Percentiles rank a stretch among this genome's conserved stretches.
phyloP scores from a whole-genome alignment of 2,797 vertebrate genomes.

The Clamator glandarius region DNA sequence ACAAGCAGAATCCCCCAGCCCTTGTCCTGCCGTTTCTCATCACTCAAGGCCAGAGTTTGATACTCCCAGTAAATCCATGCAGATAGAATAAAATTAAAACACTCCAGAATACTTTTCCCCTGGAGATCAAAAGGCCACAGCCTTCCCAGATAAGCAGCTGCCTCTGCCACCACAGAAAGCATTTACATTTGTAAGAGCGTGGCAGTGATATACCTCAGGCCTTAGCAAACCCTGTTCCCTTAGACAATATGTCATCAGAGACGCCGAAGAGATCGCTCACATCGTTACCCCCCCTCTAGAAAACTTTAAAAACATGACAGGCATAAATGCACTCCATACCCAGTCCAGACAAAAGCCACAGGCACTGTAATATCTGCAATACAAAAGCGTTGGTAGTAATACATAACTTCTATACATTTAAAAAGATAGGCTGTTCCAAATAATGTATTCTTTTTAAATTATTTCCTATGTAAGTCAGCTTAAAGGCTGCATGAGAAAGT shows the following conservation, averaged over 20 bases:
- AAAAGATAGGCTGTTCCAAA: not conserved
- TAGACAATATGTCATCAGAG: accelerated
- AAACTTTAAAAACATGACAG: accelerated
- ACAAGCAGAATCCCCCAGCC: not conserved
- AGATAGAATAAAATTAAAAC: too few species aligned
- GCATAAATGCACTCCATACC: not conserved
- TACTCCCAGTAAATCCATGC: accelerated
- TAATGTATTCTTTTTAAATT: not conserved
- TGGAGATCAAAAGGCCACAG: not conserved
- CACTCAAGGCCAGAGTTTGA: accelerated
- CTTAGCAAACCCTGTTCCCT: accelerated
- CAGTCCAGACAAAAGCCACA: not conserved
- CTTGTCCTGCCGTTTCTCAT: accelerated
- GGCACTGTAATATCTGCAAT: not conserved
- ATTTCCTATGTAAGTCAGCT: not conserved
- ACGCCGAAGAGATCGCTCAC: not conserved
- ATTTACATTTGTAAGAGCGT: accelerated
- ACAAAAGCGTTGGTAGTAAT: not conserved
- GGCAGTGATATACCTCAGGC: not conserved
- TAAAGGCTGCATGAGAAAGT: not conserved
- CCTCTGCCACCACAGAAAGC: not conserved
- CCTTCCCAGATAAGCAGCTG: not conserved
- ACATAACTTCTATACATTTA: not conserved
- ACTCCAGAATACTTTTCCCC: not conserved
- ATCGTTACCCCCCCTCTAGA: not conserved